These are phyloP conservation scores for Cataglyphis albicans DNA, from an alignment of 2,888 invertebrate genomes.

Conservation along the genomic window DNA sequence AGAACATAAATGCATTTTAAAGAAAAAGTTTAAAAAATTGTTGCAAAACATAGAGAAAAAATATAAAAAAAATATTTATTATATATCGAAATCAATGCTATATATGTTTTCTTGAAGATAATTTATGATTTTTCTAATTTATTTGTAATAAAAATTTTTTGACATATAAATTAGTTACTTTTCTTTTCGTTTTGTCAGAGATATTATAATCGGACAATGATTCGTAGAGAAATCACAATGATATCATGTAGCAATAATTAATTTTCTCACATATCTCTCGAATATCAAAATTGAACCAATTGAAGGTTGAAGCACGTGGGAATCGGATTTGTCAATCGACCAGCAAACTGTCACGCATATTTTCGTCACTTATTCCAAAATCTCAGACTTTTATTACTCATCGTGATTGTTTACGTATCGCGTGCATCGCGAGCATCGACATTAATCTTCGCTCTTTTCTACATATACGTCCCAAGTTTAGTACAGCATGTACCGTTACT, in stretches of 20 bases:
- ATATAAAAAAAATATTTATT: neutral
- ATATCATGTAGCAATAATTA: neutral
- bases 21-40: conserved; percentile 6
- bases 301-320: neutral
- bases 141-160: neutral
- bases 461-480: conserved; percentile 5
- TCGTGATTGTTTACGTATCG: neutral
- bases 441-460: neutral
- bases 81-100: neutral
- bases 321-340: neutral
- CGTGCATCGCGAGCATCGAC: neutral
- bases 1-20: neutral
- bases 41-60: neutral
- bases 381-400: neutral
- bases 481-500: conserved; percentile 3
- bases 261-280: conserved; percentile 9
- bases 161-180: neutral
- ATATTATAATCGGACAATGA: neutral
- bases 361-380: neutral
- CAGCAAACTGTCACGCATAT: neutral
- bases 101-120: neutral
- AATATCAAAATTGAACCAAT: neutral
- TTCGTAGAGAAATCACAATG: neutral
- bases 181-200: neutral
- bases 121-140: neutral